Percentiles rank a stretch among this genome's conserved stretches.
These are phyloP conservation scores for Prunella fulvescens DNA, from an alignment of 2,113 vertebrate species.

Conservation along the genomic window DNA sequence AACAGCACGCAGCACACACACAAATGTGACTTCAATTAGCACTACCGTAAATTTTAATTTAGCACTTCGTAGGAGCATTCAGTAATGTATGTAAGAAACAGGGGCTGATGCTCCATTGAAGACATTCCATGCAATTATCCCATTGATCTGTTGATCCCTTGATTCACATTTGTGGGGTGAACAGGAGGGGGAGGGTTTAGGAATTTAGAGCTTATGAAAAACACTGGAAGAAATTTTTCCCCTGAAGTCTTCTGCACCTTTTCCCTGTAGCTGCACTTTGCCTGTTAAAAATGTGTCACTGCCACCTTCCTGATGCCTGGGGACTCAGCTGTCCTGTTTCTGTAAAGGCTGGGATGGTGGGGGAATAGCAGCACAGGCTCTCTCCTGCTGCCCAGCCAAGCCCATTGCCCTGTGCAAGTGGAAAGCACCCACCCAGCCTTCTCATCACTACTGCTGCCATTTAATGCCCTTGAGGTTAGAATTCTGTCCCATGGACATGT, in stretches of 20 bases:
- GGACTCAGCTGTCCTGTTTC: not conserved
- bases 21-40: conserved; percentile 53
- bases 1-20: conserved; percentile 18
- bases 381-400: not conserved
- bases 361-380: not conserved
- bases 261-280: not conserved
- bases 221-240: not conserved
- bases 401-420: rapidly evolving
- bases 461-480: not conserved
- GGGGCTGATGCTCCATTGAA: not conserved
- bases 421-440: not conserved
- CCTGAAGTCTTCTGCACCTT: not conserved
- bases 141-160: conserved; percentile 5
- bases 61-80: conserved; percentile 56
- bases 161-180: not conserved
- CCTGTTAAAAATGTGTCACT: not conserved
- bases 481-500: not conserved
- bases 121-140: not conserved
- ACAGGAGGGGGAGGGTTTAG: not conserved
- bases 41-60: conserved; percentile 47
- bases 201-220: not conserved
- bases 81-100: not conserved
- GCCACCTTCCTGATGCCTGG: not conserved
- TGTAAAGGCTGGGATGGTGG: not conserved
- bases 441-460: not conserved